phyloP scores from a whole-genome alignment of 2,113 vertebrate species.

The Nesogale talazaci region DNA sequence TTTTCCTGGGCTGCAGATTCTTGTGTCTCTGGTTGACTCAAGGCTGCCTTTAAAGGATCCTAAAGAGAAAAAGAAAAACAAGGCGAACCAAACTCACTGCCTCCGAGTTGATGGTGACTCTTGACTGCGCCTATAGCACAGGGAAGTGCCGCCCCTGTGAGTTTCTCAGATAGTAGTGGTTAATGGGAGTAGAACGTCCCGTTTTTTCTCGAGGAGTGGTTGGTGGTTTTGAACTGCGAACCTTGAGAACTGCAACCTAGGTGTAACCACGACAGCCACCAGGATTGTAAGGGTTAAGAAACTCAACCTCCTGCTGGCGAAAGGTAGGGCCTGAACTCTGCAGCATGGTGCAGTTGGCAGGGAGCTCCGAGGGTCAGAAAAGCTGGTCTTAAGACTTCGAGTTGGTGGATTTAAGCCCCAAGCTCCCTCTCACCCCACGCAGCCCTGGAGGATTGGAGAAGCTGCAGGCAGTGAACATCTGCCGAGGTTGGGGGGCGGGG shows the following conservation, averaged over 20 bases:
- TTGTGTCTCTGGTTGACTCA: background rate
- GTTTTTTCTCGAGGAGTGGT: too few relatives aligned
- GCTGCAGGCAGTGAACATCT: constrained; percentile 60
- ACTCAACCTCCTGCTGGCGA: background rate
- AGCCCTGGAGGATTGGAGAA: constrained; percentile 68
- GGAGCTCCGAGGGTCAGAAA: constrained; percentile 18
- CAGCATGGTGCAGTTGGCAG: background rate
- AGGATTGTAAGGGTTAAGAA: too few relatives aligned
- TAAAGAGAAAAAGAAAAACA: background rate
- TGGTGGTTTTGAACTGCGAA: too few relatives aligned
- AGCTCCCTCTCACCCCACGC: constrained; percentile 25
- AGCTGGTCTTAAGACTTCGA: constrained; percentile 67
- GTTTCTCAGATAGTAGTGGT: too few relatives aligned
- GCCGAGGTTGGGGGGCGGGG: background rate
- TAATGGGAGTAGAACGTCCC: too few relatives aligned
- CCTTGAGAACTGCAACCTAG: too few relatives aligned
- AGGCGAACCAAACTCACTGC: too few relatives aligned
- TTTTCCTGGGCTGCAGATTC: background rate
- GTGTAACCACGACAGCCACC: too few relatives aligned
- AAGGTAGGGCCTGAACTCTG: background rate
- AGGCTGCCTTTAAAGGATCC: background rate
- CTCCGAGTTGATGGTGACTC: too few relatives aligned
- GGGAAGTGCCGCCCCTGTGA: too few relatives aligned
- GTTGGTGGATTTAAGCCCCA: constrained; percentile 60
- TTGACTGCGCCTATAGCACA: too few relatives aligned